Evolutionary conservation across 2,888 invertebrate species (phyloP), one percentile per base, ranked within the genome.

Genomic region (Drosophila gaucha): DNA sequence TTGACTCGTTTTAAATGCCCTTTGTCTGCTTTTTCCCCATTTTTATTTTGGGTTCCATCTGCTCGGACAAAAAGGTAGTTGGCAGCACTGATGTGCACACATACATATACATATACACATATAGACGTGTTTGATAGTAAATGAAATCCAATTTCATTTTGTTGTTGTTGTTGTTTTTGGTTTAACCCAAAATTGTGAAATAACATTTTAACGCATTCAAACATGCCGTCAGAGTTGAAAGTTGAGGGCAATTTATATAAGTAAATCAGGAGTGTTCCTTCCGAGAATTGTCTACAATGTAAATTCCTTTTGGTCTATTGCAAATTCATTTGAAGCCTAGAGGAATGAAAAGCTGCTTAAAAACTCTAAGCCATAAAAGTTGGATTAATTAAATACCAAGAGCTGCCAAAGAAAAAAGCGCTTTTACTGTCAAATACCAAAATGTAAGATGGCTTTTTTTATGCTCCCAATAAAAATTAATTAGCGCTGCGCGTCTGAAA

Each of bases 401-500:
- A 31, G 22, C 51, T 43, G 59, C 14, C 46, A 46, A 9, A 22
- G 22, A 35, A 60, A 41, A 28, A 14, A 51, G 36, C 16, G 16
- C 20, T 3, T 9, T 9, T 2, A 39, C 47, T 36, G 30, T 35
- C 38, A 52, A 30, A 24, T 47, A 38, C 39, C n/a, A 43, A 38
- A 57, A 63, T 57, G 39, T 14, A 44, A 58, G n/a, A 46, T 41
- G 57, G 41, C 26, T 41, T 41, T 41, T 41, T 80, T 52, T 66
- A 41, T 59, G 68, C 80, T 71, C 65, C 38, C 82, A 72, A 86
- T 82, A 82, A 78, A 86, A 87, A 73, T 87, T 82, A 87, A 87
- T 82, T 87, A 82, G 70, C 65, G 47, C 58, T 55, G 46, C 64
- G 67, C 69, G 58, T 54, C 64, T 67, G 44, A 77, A 80, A 76